Evolutionary conservation across 2,888 invertebrate species (phyloP), one percentile per base, ranked within the genome.

Genomic region (Rotaria sp.): DNA sequence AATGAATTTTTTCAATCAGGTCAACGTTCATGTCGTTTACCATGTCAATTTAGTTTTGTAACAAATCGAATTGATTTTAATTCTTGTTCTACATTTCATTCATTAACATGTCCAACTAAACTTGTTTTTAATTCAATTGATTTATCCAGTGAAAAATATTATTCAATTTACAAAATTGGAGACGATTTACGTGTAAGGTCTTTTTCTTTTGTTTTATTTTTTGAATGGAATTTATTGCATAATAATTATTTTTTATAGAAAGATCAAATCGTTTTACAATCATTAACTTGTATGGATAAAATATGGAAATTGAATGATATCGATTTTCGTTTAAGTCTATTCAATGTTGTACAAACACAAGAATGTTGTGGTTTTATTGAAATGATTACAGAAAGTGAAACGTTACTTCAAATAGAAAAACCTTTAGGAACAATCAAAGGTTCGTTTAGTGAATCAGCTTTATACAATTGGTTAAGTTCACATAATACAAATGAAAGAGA

Each of bases 401-500:
- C 99, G 0, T 92, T 99, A 26, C 93, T 97, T 30, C 96, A 96
- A 90, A 99, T 99, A 87, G 99, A 99, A 95, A 95, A 13, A 95
- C 96, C 91, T 94, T 95, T 92, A 87, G 97, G 98, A 15, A 52
- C 75, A 0, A 92, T 98, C 41, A 96, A 97, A 0, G 98, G 98
- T 0, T 96, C 97, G 0, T 97, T 98, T 91, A 96, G 97, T 90
- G 97, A 97, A 91, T 94, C 96, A 88, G 96, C 97, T 0, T 96
- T 99, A 88, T 95, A 96, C 1, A 96, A 97, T 90, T 99, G 98
- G 98, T 92, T 99, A 87, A 96, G 96, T 41, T 96, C 96, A 90
- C 96, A 98, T 91, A 99, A 99, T 92, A 96, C 97, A 0, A 96
- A 96, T 0, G 96, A 97, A 90, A 92, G 97, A 87, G 96, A 97